Base-by-base conservation (phyloP, 2,888 invertebrate species). In the Agriopis aurantiaria region DNA sequence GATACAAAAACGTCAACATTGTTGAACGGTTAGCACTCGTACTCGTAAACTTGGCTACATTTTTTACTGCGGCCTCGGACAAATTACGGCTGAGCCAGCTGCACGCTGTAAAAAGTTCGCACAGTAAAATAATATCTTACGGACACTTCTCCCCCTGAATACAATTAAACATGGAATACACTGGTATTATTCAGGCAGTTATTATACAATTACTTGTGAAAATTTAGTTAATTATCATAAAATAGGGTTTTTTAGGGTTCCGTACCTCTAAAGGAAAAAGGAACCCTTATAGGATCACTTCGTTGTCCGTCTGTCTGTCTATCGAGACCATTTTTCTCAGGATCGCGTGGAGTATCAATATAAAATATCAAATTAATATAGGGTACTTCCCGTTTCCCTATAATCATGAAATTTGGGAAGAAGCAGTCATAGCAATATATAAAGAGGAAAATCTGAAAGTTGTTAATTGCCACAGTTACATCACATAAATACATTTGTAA, bases 41-140 rank as follows among this genome's bases (percentile, higher is more conserved):
- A 83, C 79, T 84, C 83, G 80, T 83, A 83, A 86, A 87, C 73
- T 83, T 79, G 74, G 78, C 78, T 76, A 79, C 79, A 80, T 85
- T 88, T 88, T 87, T 89, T 87, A 76, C 73, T 65, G 80, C 82
- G 78, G 80, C 83, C 81, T 82, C 82, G 76, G 75, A 84, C 84
- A 87, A 88, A 88, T 89, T 86, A 85, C 84, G 74, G 75, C 73
- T 76, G 82, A 82, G 85, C 78, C 89, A 89, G 87, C 89, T 90
- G 90, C 75, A 80, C 81, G 84, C 78, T 82, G 85, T 87, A 88
- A 91, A 90, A 90, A 88, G 82, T 88, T 88, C 85, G 77, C 84
- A 84, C 85, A 86, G 79, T 83, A 83, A 89, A 88, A 87, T 83
- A 88, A 87, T 82, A 83, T 86, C 85, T 85, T 80, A 69, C 72